Conservation (phyloP, 2,113 vertebrate species). For the Telmatochromis bifrenatus region DNA sequence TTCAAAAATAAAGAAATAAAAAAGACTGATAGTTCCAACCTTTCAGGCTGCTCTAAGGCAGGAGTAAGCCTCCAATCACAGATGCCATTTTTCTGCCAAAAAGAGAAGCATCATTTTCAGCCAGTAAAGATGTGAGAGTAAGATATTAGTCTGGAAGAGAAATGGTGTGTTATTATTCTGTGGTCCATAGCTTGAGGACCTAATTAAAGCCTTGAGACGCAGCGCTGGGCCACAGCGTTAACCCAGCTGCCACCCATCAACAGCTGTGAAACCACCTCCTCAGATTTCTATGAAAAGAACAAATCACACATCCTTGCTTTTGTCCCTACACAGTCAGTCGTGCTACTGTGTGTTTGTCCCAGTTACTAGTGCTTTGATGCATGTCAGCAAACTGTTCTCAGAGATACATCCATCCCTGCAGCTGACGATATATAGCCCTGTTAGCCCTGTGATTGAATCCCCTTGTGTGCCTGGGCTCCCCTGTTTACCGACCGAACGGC, state of each 20-base stretch:
- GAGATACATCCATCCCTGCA: background rate
- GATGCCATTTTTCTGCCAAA: background rate
- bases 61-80: background rate
- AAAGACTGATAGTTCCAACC: background rate
- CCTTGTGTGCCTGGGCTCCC: constrained; percentile 15
- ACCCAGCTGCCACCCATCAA: constrained; percentile 1
- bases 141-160: background rate
- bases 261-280: constrained; percentile 34
- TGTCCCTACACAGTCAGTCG: background rate
- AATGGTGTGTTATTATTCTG: constrained; percentile 27
- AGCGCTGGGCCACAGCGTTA: constrained; percentile 7
- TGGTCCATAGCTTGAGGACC: constrained; percentile 22
- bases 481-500: constrained; percentile 54
- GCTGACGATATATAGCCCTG: background rate
- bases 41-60: background rate
- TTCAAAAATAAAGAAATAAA: background rate
- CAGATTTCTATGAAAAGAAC: background rate
- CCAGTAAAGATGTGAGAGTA: background rate
- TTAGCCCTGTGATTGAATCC: constrained; percentile 4
- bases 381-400: background rate
- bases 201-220: constrained; percentile 39
- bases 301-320: background rate
- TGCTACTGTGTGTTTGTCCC: background rate
- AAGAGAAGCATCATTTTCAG: background rate
- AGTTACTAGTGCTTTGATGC: background rate